Conservation (phyloP, 2,113 vertebrate genomes). For the Cinclus mexicanus region DNA sequence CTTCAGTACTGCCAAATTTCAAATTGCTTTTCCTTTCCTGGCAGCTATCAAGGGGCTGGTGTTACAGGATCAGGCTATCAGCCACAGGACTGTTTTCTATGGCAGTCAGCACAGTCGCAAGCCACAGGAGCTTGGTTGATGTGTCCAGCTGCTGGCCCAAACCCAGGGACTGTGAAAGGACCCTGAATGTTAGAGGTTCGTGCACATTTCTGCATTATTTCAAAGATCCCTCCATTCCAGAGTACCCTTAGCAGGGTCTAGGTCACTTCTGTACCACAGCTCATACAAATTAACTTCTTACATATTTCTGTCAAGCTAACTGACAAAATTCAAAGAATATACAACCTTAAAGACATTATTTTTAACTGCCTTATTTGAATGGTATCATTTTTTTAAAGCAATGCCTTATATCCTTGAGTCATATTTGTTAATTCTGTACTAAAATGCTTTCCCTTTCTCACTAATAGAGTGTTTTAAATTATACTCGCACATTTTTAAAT, state of each 20-base stretch:
- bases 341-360: conserved; percentile 19
- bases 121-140: neutral
- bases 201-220: neutral
- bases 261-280: neutral
- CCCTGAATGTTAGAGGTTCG: neutral
- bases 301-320: neutral
- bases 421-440: conserved; percentile 63
- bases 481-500: conserved; percentile 45
- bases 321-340: conserved; percentile 12
- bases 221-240: neutral
- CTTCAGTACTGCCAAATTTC: neutral
- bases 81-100: neutral
- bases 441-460: conserved; percentile 48
- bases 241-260: neutral
- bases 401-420: neutral
- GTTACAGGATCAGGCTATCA: neutral
- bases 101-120: neutral
- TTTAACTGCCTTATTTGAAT: conserved; percentile 49
- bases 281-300: neutral
- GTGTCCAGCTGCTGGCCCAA: neutral
- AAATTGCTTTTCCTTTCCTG: neutral
- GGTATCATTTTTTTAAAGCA: conserved; percentile 43
- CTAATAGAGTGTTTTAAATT: conserved; percentile 34
- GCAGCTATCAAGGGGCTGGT: neutral
- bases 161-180: neutral